Base-by-base conservation (phyloP, 2,797 vertebrate species). In the Pseudomugil gertrudae region DNA sequence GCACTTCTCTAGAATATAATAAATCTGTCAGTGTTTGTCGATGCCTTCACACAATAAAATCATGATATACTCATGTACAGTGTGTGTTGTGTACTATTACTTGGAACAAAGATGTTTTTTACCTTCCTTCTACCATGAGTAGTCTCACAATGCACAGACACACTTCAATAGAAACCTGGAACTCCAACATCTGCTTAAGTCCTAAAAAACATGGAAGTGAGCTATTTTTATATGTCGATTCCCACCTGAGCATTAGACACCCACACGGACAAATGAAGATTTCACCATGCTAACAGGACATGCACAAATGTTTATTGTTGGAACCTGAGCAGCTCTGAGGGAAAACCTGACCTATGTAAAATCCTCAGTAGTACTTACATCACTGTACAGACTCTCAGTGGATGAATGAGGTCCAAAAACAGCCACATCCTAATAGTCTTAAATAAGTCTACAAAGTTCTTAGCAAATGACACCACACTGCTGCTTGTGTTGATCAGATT, bases 91-190 rank as follows among this genome's bases (percentile, higher is more conserved):
- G 24, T 6, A 33, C 62, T 51, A 40, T 5, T 27, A 57, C 33
- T 24, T 40, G 54, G 19, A 60, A 14, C 0, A 0, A 69, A 53
- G 15, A 57, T 3, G 21, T 29, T 52, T 48, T 63, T 72, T 94
- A 98, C 97, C 96, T 97, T 76, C 94, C 86, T 64, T 95, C 84
- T 68, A 94, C 91, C 83, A 97, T 88, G 45, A 99, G 90, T 32
- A 96, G 89, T 66, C 94, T 96, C 68, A 92, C 94, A 80, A 91
- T 82, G 63, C 84, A 92, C 79, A 97, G 88, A 88, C 91, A 97
- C 19, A 95, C 88, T n/a, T 96, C 94, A 69, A 97, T 84, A 79
- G 95, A 74, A 85, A 94, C 86, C 9, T 93, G 89, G 45, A 87
- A 72, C 61, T 90, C 84, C 21, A 95, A 81, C 72, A 96, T 91